Base-by-base conservation (phyloP, 1,140 invertebrate species). In the Halesus radiatus region DNA sequence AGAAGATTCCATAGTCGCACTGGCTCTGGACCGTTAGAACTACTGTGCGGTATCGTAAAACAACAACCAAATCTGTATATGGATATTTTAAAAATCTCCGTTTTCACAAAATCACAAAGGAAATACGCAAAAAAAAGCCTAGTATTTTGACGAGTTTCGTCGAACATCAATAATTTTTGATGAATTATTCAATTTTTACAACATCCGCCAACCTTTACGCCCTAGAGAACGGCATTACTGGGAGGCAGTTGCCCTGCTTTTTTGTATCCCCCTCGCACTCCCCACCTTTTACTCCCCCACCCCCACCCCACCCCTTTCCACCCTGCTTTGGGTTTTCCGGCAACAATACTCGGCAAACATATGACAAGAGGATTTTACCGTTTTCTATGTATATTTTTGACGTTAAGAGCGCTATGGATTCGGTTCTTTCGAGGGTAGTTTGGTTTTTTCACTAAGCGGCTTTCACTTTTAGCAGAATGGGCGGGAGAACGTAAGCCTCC, bases 321-420 rank as follows among this genome's bases (percentile, higher is more conserved):
- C 72, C 78, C 76, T 22, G 50, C 53, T 66, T 66, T 64, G 77
- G 77, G 79, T 82, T 82, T 82, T 82, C 81, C 81, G 81, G 81
- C 81, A 80, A 82, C 81, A 82, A 82, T 82, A 74, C 81, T 82
- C 81, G 79, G 81, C 78, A 82, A 82, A 82, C 81, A 82, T 82
- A 80, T 82, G 81, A 82, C 81, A 82, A 82, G 81, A 82, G 81
- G 81, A 82, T 82, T 82, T 80, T 76, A 78, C 76, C 81, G 74
- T 80, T 80, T 80, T 74, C 72, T 72, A 70, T 76, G 74, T 78
- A 81, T 81, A 81, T 78, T 81, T 81, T 72, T 81, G 80, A 81
- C 80, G 80, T 77, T 68, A 81, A 81, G 76, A 74, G 76, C 73
- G 73, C 73, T 37, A 73, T 73, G 52, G 70, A 73, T 73, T 22